Base-by-base conservation (phyloP, 2,113 vertebrate species). In the Spermophilus dauricus region DNA sequence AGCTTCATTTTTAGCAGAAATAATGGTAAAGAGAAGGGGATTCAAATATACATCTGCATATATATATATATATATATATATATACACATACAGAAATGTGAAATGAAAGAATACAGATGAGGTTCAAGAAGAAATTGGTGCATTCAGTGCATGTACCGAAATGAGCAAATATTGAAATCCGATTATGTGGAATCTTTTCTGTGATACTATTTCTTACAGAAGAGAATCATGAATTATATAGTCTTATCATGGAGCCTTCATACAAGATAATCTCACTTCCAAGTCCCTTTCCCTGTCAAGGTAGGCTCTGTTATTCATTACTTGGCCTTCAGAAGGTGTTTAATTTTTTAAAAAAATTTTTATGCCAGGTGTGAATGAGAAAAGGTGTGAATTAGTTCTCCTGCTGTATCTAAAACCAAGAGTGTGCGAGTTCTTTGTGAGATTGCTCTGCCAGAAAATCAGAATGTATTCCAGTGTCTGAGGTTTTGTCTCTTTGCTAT, bases 151-250 rank as follows among this genome's bases (percentile, higher is more conserved):
- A 20, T 81, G 1, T 63, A 69, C 16, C 85, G 26, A 95, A 84
- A 89, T 67, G 70, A 91, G 22, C 45, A 97, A 95, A 92, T 94
- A 96, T n/a, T 86, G 32, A 86, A 88, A 89, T 86, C 65, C 26
- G 94, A 22, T 89, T 81, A 82, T 39, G 30, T 73, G 45, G 16
- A 78, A 73, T 87, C 53, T 12, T 75, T 80, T 69, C 63, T 65
- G 18, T 91, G 83, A 63, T 75, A 53, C 28, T 61, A 32, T 67
- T 91, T 88, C 24, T n/a, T 84, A 39, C 30, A 26, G 24, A 63
- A 77, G 30, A 94, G 39, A 69, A 32, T 77, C 87, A 28, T 83
- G 30, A 87, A 77, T 91, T 69, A 87, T 70, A 70, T 7, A 18
- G 28, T 69, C 45, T 88, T 24, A 48, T 89, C 8, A 45, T 65